phyloP scores from a whole-genome alignment of 2,797 vertebrate genomes.

The Pipistrellus pygmaeus region DNA sequence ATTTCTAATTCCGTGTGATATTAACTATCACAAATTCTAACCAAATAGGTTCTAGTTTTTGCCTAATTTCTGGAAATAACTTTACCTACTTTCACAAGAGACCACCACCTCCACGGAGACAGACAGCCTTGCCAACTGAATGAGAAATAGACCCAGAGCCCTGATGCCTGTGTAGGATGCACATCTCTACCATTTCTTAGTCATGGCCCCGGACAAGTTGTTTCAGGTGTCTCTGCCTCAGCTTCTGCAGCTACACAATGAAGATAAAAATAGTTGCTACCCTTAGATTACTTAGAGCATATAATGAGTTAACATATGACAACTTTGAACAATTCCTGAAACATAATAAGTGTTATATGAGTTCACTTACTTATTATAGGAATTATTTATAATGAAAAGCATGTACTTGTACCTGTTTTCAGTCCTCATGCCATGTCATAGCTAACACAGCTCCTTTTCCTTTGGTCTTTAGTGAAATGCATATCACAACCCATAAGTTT shows the following conservation, averaged over 20 bases:
- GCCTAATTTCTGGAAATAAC: background rate
- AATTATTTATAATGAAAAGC: background rate
- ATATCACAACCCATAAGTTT: background rate
- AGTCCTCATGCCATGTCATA: fast-evolving
- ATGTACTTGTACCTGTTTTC: background rate
- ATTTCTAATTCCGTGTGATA: background rate
- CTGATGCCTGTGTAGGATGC: background rate
- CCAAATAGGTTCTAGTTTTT: background rate
- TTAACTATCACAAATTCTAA: background rate
- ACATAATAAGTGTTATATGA: background rate
- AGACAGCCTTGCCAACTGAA: fast-evolving
- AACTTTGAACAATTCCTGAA: background rate
- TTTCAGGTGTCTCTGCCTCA: background rate
- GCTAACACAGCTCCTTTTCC: background rate
- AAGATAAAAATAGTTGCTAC: background rate
- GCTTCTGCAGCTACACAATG: background rate
- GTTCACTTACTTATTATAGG: background rate
- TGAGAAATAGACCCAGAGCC: fast-evolving
- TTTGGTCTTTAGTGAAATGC: background rate
- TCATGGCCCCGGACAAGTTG: background rate
- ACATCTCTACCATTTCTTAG: background rate
- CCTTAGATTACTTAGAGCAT: background rate
- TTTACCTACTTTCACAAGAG: background rate
- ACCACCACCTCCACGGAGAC: fast-evolving
- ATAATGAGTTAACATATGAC: background rate